phyloP scores from a whole-genome alignment of 2,113 vertebrate species.

The Corapipo altera region DNA sequence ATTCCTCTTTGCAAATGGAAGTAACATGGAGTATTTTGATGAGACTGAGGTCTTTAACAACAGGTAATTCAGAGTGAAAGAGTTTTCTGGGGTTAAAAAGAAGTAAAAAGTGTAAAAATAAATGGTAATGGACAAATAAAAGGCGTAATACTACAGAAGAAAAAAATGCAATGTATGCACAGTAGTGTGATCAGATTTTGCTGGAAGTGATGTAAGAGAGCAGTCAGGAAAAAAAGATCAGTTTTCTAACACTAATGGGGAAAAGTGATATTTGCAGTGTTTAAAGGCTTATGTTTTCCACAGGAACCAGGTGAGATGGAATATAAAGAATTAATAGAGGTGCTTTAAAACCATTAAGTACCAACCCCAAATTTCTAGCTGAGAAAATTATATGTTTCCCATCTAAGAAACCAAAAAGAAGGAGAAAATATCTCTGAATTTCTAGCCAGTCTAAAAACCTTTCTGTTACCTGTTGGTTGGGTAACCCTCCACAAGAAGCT shows the following conservation, averaged over 20 bases:
- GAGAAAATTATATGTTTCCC: conserved; percentile 55
- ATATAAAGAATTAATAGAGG: conserved; percentile 73
- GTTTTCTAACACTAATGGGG: conserved; percentile 49
- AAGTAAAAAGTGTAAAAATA: neutral
- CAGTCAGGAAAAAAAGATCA: neutral
- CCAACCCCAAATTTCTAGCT: conserved; percentile 67
- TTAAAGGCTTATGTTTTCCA: conserved; percentile 77
- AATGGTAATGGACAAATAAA: neutral
- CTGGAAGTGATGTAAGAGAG: neutral
- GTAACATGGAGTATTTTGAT: neutral
- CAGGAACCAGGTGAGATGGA: conserved; percentile 76
- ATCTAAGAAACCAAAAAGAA: conserved; percentile 71
- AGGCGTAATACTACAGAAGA: neutral
- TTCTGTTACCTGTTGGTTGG: conserved; percentile 48
- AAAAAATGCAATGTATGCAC: neutral
- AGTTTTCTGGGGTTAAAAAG: neutral
- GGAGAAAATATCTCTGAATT: conserved; percentile 66
- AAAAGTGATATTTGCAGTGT: conserved; percentile 69
- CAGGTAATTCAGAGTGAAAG: neutral
- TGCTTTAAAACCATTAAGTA: conserved; percentile 66
- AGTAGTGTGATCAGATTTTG: neutral
- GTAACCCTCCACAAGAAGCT: conserved; percentile 56
- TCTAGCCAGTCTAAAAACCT: conserved; percentile 68
- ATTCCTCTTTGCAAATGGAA: neutral
- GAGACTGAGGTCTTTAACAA: neutral